A percentile compares a stretch with the other conserved stretches of the same genome.
These are phyloP conservation scores for Orchesella cincta DNA, from an alignment of 1,140 invertebrate genomes.

Conservation along the genomic window DNA sequence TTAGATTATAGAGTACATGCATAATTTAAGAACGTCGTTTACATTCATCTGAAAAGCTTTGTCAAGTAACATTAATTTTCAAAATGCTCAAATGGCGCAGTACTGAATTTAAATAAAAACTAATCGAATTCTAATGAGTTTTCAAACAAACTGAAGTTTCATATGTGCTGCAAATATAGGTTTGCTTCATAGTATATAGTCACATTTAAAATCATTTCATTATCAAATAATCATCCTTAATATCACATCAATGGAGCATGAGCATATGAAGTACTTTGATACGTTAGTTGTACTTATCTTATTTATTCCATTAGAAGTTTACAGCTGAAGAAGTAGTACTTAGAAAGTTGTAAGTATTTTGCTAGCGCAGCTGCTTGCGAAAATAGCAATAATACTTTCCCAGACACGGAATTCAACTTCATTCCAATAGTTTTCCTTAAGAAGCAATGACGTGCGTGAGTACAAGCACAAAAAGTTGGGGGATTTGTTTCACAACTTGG, in stretches of 20 bases:
- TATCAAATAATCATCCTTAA: too few species aligned
- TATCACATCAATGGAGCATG: not conserved
- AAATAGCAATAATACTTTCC: not conserved
- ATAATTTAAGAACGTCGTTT: not conserved
- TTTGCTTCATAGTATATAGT: too few species aligned
- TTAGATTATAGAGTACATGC: too few species aligned
- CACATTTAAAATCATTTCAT: too few species aligned
- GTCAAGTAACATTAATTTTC: not conserved
- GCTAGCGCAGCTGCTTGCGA: not conserved
- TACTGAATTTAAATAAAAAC: not conserved
- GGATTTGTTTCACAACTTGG: too few species aligned
- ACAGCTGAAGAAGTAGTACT: not conserved
- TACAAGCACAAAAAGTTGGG: too few species aligned
- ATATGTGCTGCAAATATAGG: too few species aligned
- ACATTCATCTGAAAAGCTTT: not conserved
- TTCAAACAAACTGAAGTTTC: not conserved
- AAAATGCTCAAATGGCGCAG: too few species aligned
- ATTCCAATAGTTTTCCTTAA: too few species aligned
- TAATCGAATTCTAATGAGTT: not conserved
- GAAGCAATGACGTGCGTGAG: too few species aligned
- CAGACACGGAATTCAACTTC: too few species aligned
- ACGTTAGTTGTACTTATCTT: not conserved
- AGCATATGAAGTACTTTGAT: not conserved
- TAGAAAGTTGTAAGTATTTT: not conserved
- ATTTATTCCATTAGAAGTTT: not conserved